Percentiles rank a stretch among this genome's conserved stretches.
Conservation (phyloP, 2,113 vertebrate species). For the Chaetorhynchus papuensis region DNA sequence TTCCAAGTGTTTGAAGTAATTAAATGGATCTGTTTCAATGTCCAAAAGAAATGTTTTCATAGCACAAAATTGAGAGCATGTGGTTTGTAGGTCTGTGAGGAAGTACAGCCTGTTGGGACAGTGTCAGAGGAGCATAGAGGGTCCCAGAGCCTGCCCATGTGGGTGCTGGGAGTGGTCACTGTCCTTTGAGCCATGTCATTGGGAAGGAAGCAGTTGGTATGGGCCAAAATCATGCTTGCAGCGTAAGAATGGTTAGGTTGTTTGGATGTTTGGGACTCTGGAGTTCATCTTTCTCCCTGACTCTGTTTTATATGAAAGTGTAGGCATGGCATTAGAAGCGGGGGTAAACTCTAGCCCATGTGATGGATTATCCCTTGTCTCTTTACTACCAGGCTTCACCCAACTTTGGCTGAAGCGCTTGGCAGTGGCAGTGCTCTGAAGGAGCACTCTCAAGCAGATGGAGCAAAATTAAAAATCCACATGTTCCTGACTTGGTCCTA, state of each 20-base stretch:
- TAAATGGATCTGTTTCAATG: not conserved
- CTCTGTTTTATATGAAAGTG: not conserved
- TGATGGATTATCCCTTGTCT: not conserved
- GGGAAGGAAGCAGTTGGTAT: accelerated
- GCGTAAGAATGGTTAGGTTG: not conserved
- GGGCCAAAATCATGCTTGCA: not conserved
- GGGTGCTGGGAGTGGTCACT: not conserved
- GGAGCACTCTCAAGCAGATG: not conserved
- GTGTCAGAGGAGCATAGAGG: not conserved
- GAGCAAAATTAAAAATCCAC: not conserved
- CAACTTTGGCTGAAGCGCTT: not conserved
- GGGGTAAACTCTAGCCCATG: not conserved
- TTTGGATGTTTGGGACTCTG: not conserved
- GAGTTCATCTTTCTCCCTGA: not conserved
- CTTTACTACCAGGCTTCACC: not conserved
- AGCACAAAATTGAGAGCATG: not conserved
- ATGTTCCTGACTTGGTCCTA: not conserved
- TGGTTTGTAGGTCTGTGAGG: not conserved
- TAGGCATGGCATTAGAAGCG: not conserved
- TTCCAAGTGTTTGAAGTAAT: not conserved
- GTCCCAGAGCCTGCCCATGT: not conserved
- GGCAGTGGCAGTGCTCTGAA: not conserved
- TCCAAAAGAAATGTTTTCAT: not conserved
- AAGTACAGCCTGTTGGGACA: not conserved
- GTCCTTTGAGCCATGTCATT: not conserved